Conservation (phyloP, 2,113 vertebrate species). For the Corythaixoides concolor region DNA sequence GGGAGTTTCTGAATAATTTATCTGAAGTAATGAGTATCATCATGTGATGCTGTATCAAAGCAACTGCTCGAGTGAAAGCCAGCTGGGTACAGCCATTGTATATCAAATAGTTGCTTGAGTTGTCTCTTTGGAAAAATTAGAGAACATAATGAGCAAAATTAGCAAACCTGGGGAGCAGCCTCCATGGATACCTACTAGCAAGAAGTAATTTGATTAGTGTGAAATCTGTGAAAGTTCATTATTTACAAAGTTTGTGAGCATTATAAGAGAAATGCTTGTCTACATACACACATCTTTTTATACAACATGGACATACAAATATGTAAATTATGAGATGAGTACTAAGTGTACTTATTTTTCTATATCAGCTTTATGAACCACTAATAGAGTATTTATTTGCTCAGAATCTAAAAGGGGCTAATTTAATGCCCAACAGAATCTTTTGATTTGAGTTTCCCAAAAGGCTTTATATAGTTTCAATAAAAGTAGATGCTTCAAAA, state of each 20-base stretch:
- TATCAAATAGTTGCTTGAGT: constrained; percentile 53
- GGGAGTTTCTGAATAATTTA: constrained; percentile 64
- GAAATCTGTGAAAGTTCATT: constrained; percentile 26
- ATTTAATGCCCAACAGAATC: not conserved
- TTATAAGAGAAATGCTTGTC: not conserved
- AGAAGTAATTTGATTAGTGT: constrained; percentile 26
- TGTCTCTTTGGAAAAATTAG: constrained; percentile 63
- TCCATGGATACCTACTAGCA: constrained; percentile 10
- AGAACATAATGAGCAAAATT: constrained; percentile 64
- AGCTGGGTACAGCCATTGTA: constrained; percentile 29
- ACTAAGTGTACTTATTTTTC: not conserved
- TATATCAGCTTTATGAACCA: not conserved
- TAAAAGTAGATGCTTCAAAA: constrained; percentile 11
- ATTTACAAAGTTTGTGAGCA: not conserved
- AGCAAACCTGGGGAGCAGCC: constrained; percentile 27
- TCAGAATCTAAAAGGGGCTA: constrained; percentile 29
- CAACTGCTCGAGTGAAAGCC: constrained; percentile 43
- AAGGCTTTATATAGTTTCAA: constrained; percentile 13
- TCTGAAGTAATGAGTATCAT: constrained; percentile 57
- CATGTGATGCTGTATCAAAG: constrained; percentile 59
- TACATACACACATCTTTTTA: not conserved
- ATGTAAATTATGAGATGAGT: not conserved
- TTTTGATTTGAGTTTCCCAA: constrained; percentile 10
- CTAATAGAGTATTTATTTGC: constrained; percentile 23
- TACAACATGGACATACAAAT: not conserved